These are phyloP conservation scores for Chrysodeixis includens DNA, from an alignment of 2,888 invertebrate species.

Conservation along the genomic window DNA sequence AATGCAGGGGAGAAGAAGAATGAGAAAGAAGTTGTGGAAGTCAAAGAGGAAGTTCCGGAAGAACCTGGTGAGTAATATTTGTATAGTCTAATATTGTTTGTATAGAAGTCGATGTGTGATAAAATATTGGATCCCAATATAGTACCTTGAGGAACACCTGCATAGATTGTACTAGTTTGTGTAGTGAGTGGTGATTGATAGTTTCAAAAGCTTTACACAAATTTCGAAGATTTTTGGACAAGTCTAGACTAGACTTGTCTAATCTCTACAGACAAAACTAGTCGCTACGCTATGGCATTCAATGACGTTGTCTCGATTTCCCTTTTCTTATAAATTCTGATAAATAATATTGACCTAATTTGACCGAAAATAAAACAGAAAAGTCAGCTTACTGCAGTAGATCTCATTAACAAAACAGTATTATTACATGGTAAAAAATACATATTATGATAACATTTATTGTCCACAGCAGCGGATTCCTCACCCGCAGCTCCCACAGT, in stretches of 20 bases:
- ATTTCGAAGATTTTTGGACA: too few species aligned
- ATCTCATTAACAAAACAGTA: too few species aligned
- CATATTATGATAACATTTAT: not conserved
- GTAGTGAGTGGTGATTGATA: not conserved
- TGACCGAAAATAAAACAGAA: too few species aligned
- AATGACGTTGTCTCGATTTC: too few species aligned
- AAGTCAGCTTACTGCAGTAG: too few species aligned
- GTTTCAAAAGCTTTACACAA: not conserved
- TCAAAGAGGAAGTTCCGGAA: constrained; percentile 55
- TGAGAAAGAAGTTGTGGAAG: constrained; percentile 43
- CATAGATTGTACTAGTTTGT: not conserved
- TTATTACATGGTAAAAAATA: too few species aligned
- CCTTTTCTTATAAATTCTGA: too few species aligned
- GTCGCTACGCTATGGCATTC: too few species aligned
- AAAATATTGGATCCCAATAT: not conserved
- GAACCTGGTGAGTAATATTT: constrained; percentile 56
- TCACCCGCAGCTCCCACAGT: constrained; percentile 15
- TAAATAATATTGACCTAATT: too few species aligned
- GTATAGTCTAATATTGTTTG: not conserved
- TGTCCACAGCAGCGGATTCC: constrained; percentile 19
- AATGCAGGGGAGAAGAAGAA: constrained; percentile 66
- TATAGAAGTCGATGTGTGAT: not conserved
- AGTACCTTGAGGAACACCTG: not conserved
- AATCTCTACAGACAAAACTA: too few species aligned
- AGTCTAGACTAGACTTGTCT: too few species aligned